phyloP scores from a whole-genome alignment of 2,113 vertebrate genomes.

The Vimba vimba region DNA sequence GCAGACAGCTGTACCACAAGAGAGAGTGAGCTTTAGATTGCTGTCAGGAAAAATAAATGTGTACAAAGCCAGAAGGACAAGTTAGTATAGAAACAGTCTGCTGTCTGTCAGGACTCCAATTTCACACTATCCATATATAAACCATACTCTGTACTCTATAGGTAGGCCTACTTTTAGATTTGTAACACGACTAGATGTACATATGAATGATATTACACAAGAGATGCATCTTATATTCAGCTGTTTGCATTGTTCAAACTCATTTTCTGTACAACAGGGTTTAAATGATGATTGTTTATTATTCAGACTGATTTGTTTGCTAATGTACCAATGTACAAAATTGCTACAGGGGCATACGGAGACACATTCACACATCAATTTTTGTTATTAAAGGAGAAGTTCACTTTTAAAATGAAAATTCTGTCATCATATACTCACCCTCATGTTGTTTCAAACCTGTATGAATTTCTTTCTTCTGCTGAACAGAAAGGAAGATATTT shows the following conservation, averaged over 20 bases:
- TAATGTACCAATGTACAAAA: not conserved
- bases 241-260: not conserved
- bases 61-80: conserved; percentile 48
- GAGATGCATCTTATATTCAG: not conserved
- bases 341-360: not conserved
- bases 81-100: conserved; percentile 9
- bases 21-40: conserved; percentile 51
- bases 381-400: too few species aligned
- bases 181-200: not conserved
- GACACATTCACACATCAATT: not conserved
- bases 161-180: not conserved
- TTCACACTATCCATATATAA: not conserved
- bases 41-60: conserved; percentile 56
- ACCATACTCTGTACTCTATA: not conserved
- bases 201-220: not conserved
- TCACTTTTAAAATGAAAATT: too few species aligned
- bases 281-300: not conserved
- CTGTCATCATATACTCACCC: too few species aligned
- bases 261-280: not conserved
- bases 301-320: not conserved
- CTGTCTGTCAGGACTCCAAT: not conserved
- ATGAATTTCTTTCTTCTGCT: too few species aligned
- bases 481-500: too few species aligned
- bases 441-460: too few species aligned
- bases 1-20: conserved; percentile 47